phyloP scores from a whole-genome alignment of 2,888 invertebrate genomes.

The Sesia bembeciformis region DNA sequence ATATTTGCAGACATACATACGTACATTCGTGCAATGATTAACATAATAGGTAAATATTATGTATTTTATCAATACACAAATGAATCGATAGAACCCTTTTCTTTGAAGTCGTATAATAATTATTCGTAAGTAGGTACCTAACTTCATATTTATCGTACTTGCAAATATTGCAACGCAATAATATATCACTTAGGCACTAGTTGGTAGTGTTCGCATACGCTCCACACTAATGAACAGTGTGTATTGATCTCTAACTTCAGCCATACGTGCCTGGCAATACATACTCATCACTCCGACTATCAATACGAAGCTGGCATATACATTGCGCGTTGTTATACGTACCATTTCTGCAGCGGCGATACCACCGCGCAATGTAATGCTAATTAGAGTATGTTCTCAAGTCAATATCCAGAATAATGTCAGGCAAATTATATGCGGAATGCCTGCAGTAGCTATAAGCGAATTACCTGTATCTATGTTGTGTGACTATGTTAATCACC shows the following conservation, averaged over 20 bases:
- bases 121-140: too few species aligned
- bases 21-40: too few species aligned
- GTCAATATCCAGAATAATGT: not conserved
- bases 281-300: not conserved
- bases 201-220: not conserved
- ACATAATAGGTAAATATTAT: too few species aligned
- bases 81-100: too few species aligned
- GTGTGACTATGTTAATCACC: conserved; percentile 27
- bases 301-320: not conserved
- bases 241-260: conserved; percentile 1
- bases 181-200: not conserved
- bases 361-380: not conserved
- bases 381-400: not conserved
- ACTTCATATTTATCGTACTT: too few species aligned
- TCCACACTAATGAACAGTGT: not conserved
- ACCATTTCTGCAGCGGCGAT: not conserved
- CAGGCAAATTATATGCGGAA: not conserved
- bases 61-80: too few species aligned
- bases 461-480: conserved; percentile 23
- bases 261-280: not conserved
- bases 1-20: too few species aligned
- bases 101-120: too few species aligned
- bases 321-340: not conserved
- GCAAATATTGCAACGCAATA: not conserved
- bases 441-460: conserved; percentile 24